Evolutionary conservation across 2,113 vertebrate species (phyloP).

Genomic region (Podiceps cristatus): DNA sequence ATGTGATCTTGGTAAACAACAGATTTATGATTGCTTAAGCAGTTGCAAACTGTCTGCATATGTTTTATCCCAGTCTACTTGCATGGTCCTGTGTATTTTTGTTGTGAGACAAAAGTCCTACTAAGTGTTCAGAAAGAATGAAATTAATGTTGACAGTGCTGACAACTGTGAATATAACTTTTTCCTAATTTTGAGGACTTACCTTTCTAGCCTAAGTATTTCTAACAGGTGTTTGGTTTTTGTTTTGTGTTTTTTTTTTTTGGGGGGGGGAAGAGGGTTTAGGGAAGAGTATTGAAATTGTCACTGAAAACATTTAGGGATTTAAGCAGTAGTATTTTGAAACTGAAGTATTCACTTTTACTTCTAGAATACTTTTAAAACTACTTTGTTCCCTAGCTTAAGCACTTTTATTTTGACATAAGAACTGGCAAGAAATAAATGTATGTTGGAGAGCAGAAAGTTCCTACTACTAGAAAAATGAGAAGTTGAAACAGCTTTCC

Average conservation of each 20-base stretch:
- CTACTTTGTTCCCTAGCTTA: neutral
- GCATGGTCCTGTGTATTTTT: neutral
- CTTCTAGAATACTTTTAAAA: neutral
- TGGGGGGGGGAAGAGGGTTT: too few species aligned
- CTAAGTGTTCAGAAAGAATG: neutral
- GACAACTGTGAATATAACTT: neutral
- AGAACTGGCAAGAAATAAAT: conserved; percentile 1
- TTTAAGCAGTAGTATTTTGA: neutral
- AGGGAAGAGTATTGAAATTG: neutral
- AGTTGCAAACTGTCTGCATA: neutral
- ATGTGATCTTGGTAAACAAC: neutral
- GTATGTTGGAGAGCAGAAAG: neutral
- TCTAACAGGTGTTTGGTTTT: too few species aligned
- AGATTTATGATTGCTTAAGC: neutral
- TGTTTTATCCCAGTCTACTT: neutral
- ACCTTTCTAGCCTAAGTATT: neutral
- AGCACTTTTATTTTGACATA: conserved; percentile 17
- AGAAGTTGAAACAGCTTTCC: neutral
- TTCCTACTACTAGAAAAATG: neutral
- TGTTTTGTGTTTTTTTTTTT: neutral
- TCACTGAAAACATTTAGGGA: neutral
- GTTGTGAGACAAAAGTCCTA: neutral
- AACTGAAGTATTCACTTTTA: neutral
- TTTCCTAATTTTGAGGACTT: neutral
- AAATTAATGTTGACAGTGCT: neutral